Percentiles rank a stretch among this genome's conserved stretches.
Conservation (phyloP, 2,113 vertebrate species). For the Plecturocebus donacophilus region DNA sequence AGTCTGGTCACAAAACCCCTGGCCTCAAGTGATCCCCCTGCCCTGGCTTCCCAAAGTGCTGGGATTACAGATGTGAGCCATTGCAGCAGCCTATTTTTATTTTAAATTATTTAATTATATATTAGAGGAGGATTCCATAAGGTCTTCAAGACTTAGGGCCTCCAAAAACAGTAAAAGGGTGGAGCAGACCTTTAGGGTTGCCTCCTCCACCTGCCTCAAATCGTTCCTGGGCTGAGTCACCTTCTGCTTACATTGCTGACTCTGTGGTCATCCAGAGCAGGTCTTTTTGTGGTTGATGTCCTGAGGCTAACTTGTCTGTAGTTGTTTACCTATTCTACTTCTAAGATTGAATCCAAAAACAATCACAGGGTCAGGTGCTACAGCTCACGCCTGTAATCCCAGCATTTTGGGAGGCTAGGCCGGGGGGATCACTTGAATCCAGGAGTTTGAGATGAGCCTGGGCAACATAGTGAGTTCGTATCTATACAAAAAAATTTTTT, state of each 20-base stretch:
- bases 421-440: too few relatives aligned
- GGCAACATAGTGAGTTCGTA: too few relatives aligned
- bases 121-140: neutral
- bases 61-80: neutral
- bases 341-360: neutral
- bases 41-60: neutral
- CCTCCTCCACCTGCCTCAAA: neutral
- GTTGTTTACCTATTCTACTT: slow-evolving; percentile 21
- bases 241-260: neutral
- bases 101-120: neutral
- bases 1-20: neutral
- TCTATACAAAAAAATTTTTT: too few relatives aligned
- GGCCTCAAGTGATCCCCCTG: neutral
- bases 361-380: too few relatives aligned
- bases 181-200: neutral
- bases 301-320: neutral
- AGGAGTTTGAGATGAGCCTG: too few relatives aligned
- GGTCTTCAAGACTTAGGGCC: neutral
- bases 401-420: neutral
- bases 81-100: too few relatives aligned
- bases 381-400: neutral
- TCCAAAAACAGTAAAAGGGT: neutral
- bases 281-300: neutral
- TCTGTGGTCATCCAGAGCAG: neutral
- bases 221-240: neutral